Evolutionary conservation across 2,888 invertebrate species (phyloP), one percentile per base, ranked within the genome.

Genomic region (Sipha maydis): DNA sequence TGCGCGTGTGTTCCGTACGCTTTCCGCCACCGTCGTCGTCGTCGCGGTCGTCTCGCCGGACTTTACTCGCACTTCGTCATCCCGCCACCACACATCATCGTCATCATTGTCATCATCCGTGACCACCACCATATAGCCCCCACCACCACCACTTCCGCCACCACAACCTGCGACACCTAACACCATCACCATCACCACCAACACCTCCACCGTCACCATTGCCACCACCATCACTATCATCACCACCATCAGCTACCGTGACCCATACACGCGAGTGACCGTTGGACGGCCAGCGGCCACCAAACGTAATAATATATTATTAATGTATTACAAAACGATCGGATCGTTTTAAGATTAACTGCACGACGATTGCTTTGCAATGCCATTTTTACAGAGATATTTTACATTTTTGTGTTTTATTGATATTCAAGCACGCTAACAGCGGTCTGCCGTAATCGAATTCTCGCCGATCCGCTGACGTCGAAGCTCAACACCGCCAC

Each of bases 31-130:
- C 83, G 54, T 56, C 56, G 67, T n/a, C 83, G 54, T 56, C 56
- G 67, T n/a, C 83, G 75, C 83, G 75, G 38, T 76, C 76, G 76
- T 85, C 69, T 69, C 67, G 85, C 34, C 78, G 48, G 85, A 85
- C 85, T 48, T 85, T 48, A 69, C 67, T 67, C 85, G 25, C 85
- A 48, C 41, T 41, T 48, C 73, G 73, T 56, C 73, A 38, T 83
- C 54, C 34, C 54, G 11, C 71, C 56, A n/a, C 31, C 48, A 19
- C 80, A 31, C 79, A 79, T 34, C 54, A 56, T 79, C 79, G 11
- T 11, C 48, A 48, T 48, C 48, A 48, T 9, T 11, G 9, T 34
- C 61, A 38, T 31, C 71, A 11, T 5, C 28, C 38, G 34, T 48
- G 21, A 34, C 31, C 71, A 21, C 48, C 69, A 28, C 69, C 31